Base-by-base conservation (phyloP, 2,113 vertebrate species). In the Brienomyrus longianalis region DNA sequence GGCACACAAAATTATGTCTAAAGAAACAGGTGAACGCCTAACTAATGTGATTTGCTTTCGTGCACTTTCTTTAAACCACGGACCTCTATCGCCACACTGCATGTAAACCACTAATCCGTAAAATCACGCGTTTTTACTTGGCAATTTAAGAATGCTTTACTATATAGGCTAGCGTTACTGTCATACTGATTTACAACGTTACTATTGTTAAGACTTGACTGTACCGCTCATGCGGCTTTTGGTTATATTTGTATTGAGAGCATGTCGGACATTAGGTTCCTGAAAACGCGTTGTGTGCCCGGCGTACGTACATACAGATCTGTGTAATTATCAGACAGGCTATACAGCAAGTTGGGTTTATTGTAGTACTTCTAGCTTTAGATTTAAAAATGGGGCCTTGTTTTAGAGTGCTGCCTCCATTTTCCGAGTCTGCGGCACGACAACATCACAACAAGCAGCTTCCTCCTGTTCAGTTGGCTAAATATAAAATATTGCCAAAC, bases 361-460 rank as follows among this genome's bases (percentile, higher is more conserved):
- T 31, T 70, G 10, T 31, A 31, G 7, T 31, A 3, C 4, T 62
- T 4, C 27, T 31, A 31, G 62, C 62, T 31, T 70, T 70, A 31
- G 9, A 31, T 70, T 70, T 66, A 1, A 70, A 70, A 70, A 70
- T 0, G 10, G 62, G 74, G 74, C 88, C 88, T 80, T 39, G 47
- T 80, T 89, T 54, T 21, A 43, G 5, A 21, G 59, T 48, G 1
- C 62, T 19, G 88, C 70, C 70, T 52, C 88, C 88, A 89, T 89
- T 89, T 89, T 80, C 45, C 70, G 4, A 54, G 88, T 27, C 70
- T 89, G 70, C 27, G 88, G 88, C 70, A 89, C 47, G 45, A n/a
- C 50, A 52, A 52, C 48, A 51, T 77, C 23, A 89, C 50, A 89
- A 89, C 88, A 89, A 89, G 45, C 70, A 89, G 47, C 86, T 27